phyloP scores from a whole-genome alignment of 1,140 invertebrate genomes.

The Cotesia vestalis region DNA sequence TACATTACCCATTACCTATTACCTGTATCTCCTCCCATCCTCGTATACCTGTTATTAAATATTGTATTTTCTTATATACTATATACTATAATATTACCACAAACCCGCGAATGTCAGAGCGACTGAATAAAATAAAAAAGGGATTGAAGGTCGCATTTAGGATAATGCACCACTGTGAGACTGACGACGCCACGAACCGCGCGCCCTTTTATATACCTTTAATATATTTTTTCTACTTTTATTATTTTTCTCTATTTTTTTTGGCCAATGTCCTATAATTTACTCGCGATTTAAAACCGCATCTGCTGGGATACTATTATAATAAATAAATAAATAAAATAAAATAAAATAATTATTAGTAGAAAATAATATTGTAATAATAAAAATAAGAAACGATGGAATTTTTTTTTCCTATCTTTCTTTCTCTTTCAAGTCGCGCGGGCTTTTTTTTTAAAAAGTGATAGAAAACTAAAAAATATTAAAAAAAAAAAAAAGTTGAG shows the following conservation, averaged over 20 bases:
- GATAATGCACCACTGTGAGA: conserved; percentile 63
- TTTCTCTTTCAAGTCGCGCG: conserved; percentile 37
- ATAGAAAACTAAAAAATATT: neutral
- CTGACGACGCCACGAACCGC: conserved; percentile 57
- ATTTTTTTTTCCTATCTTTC: conserved; percentile 30
- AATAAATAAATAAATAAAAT: conserved; percentile 18
- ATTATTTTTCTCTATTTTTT: conserved; percentile 31
- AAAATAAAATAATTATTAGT: conserved; percentile 6
- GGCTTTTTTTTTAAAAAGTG: neutral
- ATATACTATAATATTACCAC: conserved; percentile 38
- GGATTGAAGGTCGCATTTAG: conserved; percentile 59
- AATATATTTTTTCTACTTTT: conserved; percentile 38
- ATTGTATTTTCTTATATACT: conserved; percentile 19
- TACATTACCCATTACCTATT: neutral
- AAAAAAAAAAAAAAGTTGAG: neutral
- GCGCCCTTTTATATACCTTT: conserved; percentile 50
- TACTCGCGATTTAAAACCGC: conserved; percentile 4
- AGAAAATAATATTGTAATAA: conserved; percentile 3
- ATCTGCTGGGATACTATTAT: conserved; percentile 24
- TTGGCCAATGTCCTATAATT: conserved; percentile 25
- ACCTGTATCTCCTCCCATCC: neutral
- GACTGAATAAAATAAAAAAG: conserved; percentile 50
- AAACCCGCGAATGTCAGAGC: conserved; percentile 39
- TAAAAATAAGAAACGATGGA: conserved; percentile 12
- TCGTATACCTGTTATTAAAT: neutral